Evolutionary conservation across 1,140 invertebrate genomes (phyloP).

Genomic region (Probaryconus sp.): DNA sequence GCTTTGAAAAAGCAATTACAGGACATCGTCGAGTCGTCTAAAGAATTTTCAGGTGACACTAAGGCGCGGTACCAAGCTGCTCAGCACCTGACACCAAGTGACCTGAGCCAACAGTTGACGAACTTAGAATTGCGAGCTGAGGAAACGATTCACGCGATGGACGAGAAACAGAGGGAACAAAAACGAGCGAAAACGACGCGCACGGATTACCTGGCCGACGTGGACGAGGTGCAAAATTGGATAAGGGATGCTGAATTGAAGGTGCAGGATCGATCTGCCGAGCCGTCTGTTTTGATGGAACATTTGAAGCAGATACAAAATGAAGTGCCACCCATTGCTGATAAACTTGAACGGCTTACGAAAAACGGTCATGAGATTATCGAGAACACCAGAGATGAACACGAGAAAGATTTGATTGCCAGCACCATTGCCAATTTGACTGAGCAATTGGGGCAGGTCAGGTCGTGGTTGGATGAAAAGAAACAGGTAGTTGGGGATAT

Average conservation of each 20-base stretch:
- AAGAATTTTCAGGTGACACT: conserved; percentile 82
- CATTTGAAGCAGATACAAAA: conserved; percentile 86
- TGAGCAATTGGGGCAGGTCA: conserved; percentile 88
- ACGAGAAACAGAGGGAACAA: conserved; percentile 91
- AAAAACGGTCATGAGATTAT: conserved; percentile 87
- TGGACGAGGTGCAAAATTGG: conserved; percentile 90
- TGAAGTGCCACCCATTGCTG: conserved; percentile 84
- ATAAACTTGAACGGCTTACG: conserved; percentile 87
- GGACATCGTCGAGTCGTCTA: conserved; percentile 80
- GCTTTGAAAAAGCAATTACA: conserved; percentile 78
- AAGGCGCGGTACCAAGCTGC: conserved; percentile 83
- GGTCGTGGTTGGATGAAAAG: conserved; percentile 87
- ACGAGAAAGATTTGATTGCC: conserved; percentile 86
- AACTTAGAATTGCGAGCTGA: conserved; percentile 89
- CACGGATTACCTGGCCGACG: conserved; percentile 87
- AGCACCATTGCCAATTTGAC: conserved; percentile 86
- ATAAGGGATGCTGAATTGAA: conserved; percentile 88
- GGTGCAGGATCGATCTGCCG: conserved; percentile 87
- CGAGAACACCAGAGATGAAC: conserved; percentile 87
- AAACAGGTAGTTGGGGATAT: conserved; percentile 91
- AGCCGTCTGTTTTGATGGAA: conserved; percentile 87
- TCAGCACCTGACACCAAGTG: conserved; percentile 84
- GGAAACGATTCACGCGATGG: conserved; percentile 86
- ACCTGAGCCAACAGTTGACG: conserved; percentile 86
- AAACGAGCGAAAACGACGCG: conserved; percentile 89